phyloP scores from a whole-genome alignment of 2,113 vertebrate genomes.

The Hyperopisus bebe region DNA sequence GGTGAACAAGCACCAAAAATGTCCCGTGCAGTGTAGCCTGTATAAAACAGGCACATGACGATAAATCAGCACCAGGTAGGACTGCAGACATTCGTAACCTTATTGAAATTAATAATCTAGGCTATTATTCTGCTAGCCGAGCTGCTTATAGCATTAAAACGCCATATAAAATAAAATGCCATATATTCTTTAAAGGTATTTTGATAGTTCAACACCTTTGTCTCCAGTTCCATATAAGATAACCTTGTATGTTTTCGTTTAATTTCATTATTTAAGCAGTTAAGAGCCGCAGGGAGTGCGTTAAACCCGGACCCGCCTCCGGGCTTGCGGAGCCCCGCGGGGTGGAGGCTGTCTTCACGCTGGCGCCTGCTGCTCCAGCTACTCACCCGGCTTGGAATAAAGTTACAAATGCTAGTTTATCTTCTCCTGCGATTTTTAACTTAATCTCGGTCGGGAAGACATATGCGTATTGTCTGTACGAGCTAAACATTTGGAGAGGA shows the following conservation, averaged over 20 bases:
- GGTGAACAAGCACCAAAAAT: neutral
- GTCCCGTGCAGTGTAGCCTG: neutral
- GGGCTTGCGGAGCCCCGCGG: neutral
- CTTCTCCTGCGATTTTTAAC: neutral
- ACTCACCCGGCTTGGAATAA: neutral
- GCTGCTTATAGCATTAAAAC: neutral
- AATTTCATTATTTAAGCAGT: neutral
- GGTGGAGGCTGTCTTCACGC: neutral
- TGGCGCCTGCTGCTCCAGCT: neutral
- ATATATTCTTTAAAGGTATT: neutral
- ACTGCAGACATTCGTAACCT: neutral
- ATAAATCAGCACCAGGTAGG: neutral
- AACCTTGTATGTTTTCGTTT: neutral
- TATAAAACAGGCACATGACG: neutral
- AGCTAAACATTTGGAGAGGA: neutral
- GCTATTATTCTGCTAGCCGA: neutral
- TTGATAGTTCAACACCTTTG: neutral
- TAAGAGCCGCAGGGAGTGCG: neutral
- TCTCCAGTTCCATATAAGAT: neutral
- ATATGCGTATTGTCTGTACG: neutral
- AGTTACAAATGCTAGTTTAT: conserved; percentile 2
- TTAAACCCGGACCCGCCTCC: neutral
- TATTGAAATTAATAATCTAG: neutral
- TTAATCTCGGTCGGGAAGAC: neutral
- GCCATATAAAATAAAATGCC: neutral